These are phyloP conservation scores for Conistra vaccinii DNA, from an alignment of 2,888 invertebrate genomes.

Conservation along the genomic window DNA sequence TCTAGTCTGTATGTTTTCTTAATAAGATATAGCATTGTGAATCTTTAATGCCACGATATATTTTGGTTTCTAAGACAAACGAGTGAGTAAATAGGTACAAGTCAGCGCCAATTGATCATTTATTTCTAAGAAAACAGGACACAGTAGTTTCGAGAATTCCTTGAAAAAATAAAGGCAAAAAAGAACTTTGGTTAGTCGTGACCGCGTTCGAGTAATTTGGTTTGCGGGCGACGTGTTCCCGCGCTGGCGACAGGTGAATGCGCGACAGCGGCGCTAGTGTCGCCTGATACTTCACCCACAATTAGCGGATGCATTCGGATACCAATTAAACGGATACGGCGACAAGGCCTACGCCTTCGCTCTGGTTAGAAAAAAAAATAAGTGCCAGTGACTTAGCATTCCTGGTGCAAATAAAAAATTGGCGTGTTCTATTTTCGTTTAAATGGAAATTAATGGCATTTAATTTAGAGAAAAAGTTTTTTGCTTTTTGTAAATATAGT, in stretches of 20 bases:
- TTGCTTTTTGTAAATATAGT: too few relatives aligned
- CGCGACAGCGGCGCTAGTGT: constrained; percentile 73
- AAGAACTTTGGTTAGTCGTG: constrained; percentile 66
- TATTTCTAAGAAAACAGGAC: constrained; percentile 45
- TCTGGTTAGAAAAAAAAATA: constrained; percentile 55
- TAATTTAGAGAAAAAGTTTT: too few relatives aligned
- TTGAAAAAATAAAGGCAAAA: constrained; percentile 60
- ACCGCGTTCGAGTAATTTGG: constrained; percentile 76
- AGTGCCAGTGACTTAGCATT: constrained; percentile 35
- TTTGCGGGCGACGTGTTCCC: constrained; percentile 68
- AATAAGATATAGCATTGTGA: neutral
- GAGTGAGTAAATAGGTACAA: neutral
- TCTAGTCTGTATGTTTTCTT: neutral
- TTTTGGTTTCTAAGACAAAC: neutral
- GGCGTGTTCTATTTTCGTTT: constrained; percentile 26
- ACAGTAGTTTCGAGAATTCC: constrained; percentile 45
- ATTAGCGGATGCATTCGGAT: constrained; percentile 80
- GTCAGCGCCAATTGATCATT: constrained; percentile 24
- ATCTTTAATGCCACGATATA: neutral
- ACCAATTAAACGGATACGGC: constrained; percentile 81
- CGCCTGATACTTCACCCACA: constrained; percentile 74
- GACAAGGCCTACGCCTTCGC: constrained; percentile 63
- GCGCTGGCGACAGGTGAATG: constrained; percentile 80
- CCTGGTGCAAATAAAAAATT: constrained; percentile 47
- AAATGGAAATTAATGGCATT: too few relatives aligned